A percentile compares a stretch with the other conserved stretches of the same genome.
Conservation (phyloP, 2,113 vertebrate genomes). For the Balaenoptera acutorostrata region DNA sequence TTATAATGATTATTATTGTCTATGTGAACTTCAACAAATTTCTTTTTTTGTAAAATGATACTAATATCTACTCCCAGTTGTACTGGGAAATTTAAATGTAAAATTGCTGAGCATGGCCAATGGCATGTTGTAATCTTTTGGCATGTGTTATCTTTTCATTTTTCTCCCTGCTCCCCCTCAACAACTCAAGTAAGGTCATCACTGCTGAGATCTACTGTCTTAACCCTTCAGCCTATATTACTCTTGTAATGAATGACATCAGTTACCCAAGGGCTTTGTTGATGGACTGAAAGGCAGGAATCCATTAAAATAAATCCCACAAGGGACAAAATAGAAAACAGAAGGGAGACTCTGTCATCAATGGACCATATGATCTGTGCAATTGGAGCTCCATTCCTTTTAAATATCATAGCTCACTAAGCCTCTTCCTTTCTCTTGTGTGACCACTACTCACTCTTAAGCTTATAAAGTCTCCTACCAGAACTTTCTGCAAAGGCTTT, state of each 20-base stretch:
- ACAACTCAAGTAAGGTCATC: background rate
- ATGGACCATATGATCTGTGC: background rate
- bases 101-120: background rate
- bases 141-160: background rate
- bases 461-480: background rate
- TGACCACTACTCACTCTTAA: background rate
- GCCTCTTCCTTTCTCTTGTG: background rate
- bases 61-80: background rate
- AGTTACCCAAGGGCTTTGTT: background rate
- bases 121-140: background rate
- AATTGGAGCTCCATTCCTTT: background rate
- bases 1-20: background rate
- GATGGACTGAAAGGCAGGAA: background rate
- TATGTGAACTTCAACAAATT: background rate
- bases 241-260: background rate
- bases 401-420: no score
- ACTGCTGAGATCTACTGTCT: background rate
- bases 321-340: background rate
- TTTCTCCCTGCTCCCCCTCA: background rate
- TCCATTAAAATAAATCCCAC: background rate
- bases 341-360: background rate
- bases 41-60: background rate
- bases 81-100: background rate
- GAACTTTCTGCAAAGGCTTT: background rate
- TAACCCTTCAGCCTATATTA: background rate